phyloP scores from a whole-genome alignment of 2,888 invertebrate species.

The Drosophila buzzatii region DNA sequence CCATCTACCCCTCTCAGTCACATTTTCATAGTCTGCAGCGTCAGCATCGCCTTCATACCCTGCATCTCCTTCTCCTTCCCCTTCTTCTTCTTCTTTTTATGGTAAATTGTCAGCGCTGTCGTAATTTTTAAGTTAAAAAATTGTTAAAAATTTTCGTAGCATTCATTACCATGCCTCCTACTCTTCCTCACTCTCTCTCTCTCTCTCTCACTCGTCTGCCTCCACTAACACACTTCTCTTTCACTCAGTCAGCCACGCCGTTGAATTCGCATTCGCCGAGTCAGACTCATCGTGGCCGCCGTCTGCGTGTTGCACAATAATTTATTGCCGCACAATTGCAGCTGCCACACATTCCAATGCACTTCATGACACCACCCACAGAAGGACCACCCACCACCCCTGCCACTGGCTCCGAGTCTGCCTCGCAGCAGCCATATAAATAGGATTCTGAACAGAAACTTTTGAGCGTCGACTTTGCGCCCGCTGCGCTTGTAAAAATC shows the following conservation, averaged over 20 bases:
- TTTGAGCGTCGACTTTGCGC: slow-evolving; percentile 4
- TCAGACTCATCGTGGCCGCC: slow-evolving; percentile 37
- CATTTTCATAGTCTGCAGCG: slow-evolving; percentile 43
- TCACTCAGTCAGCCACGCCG: slow-evolving; percentile 34
- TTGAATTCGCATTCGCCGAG: slow-evolving; percentile 19
- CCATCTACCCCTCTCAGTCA: slow-evolving; percentile 6
- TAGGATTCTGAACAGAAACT: slow-evolving; percentile 14
- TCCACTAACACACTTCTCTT: slow-evolving; percentile 1
- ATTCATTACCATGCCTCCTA: slow-evolving; percentile 72
- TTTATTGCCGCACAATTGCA: slow-evolving; percentile 81
- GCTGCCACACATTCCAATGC: slow-evolving; percentile 82
- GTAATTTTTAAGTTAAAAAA: slow-evolving; percentile 82
- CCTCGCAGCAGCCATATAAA: slow-evolving; percentile 31
- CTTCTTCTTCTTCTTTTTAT: slow-evolving; percentile 39
- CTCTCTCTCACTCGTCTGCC: slow-evolving; percentile 1
- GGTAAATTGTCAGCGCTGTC: slow-evolving; percentile 79
- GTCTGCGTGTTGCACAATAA: slow-evolving; percentile 82
- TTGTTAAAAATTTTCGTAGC: slow-evolving; percentile 76
- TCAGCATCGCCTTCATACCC: slow-evolving; percentile 34
- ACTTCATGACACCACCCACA: slow-evolving; percentile 47
- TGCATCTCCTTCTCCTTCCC: slow-evolving; percentile 6
- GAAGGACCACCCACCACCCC: background rate
- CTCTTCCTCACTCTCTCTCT: slow-evolving; percentile 8
- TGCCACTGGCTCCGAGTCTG: too few species aligned
- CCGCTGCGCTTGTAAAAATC: slow-evolving; percentile 76